Evolutionary conservation across 2,797 vertebrate species (phyloP), one percentile per base, ranked within the genome.

Genomic region (Amniataba percoides): DNA sequence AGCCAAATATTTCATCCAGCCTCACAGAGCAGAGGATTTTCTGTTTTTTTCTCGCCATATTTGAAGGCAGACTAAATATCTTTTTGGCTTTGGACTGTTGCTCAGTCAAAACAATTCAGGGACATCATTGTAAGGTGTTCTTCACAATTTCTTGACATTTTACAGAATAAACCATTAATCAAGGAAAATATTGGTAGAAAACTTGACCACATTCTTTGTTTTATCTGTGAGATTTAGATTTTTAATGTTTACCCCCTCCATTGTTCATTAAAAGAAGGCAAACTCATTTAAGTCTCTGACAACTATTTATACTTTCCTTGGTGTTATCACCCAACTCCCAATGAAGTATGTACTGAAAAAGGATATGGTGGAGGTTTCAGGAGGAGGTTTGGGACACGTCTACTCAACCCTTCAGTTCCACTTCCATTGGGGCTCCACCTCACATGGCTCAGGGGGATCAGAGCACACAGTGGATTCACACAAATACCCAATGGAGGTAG

Each of bases 401-500:
- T 96, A 96, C 82, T 76, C 77, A 21, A 74, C 84, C 53, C n/a
- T 83, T 0, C 93, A 96, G 67, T 80, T 95, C 21, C 95, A 96
- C 81, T 90, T 96, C 53, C 95, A 96, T 56, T 96, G 95, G 93
- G 96, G 88, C 9, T 39, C 42, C 1, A 0, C 2, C 0, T 71
- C 82, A 1, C 1, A 62, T 0, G 6, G 39, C 27, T 82, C 89
- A 1, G 0, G 15, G 1, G 94, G 93, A 42, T 94, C 94, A 0
- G 94, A 94, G 67, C 94, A 96, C 65, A 80, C 62, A 0, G 34
- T 95, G 42, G 36, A 94, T 49, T 78, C 86, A 5, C 79, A 63
- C n/a, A 86, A 71, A 61, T 93, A 86, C 45, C 83, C 89, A 3
- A 95, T 95, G 93, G 95, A 95, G 94, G 95, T 95, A 78, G 3